Base-by-base conservation (phyloP, 2,797 vertebrate genomes). In the Staurois parvus region DNA sequence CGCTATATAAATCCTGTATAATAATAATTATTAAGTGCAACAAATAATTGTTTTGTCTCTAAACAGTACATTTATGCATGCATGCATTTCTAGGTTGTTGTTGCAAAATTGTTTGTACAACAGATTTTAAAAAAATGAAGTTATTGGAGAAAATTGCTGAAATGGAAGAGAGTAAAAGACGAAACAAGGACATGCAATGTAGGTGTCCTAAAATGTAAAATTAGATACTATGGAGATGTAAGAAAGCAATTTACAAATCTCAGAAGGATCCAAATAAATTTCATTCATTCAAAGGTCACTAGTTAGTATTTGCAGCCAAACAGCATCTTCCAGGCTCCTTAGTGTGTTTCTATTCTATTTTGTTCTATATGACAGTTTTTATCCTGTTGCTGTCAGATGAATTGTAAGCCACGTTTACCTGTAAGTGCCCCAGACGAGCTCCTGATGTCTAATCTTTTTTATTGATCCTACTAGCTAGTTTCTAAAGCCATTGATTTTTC, bases 401-500 rank as follows among this genome's bases (percentile, higher is more conserved):
- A 90, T 89, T 89, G 88, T 91, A 92, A 93, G 90, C 88, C 90
- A 90, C 91, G 90, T 93, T 93, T 93, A 91, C 90, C 91, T 93
- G 90, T 92, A 93, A 94, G 90, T 89, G 84, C 88, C 91, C 88
- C 80, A 90, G 68, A 88, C 90, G 88, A 87, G 82, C 89, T 90
- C 91, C 91, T 87, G 90, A 92, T 91, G 88, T 90, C 91, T 94
- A 94, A 94, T 94, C 92, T 93, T 89, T 95, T 93, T 93, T 93
- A 95, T 95, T 92, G 94, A 95, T 95, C 92, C 84, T 91, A 89
- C 91, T 92, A 88, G 89, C 89, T 92, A 90, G 88, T 92, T 95
- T 94, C 92, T 94, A 90, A 92, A 94, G 90, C 89, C 91, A 95
- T 95, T 92, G 94, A 94, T 95, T 95, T 89, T 95, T 93, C 86